These are phyloP conservation scores for Drosophila ustulata DNA, from an alignment of 2,888 invertebrate genomes.

Conservation along the genomic window DNA sequence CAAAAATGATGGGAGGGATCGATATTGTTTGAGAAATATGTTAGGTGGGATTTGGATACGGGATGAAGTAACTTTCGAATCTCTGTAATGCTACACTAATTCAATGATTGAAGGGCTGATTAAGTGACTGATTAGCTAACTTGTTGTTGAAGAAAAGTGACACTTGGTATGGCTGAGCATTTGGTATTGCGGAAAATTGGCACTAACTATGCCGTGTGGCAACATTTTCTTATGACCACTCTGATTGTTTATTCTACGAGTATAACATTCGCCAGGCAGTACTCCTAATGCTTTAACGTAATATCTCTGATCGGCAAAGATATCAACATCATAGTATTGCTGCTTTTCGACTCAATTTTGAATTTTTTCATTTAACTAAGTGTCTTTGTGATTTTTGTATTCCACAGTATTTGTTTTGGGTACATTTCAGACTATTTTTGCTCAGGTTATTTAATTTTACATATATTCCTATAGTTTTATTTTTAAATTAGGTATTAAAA, in stretches of 20 bases:
- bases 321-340: conserved; percentile 3
- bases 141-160: conserved; percentile 8
- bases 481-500: conserved; percentile 35
- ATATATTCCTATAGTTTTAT: conserved; percentile 60
- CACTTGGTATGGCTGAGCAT: conserved; percentile 43
- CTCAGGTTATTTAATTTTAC: conserved; percentile 71
- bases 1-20: conserved; percentile 40
- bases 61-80: conserved; percentile 16
- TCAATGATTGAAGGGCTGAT: conserved; percentile 40
- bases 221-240: conserved; percentile 27
- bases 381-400: conserved; percentile 55
- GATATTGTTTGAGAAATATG: conserved; percentile 23
- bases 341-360: conserved; percentile 26
- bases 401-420: conserved; percentile 53
- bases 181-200: conserved; percentile 38
- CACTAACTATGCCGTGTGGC: conserved; percentile 25
- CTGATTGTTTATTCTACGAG: conserved; percentile 27
- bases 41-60: conserved; percentile 15
- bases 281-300: background rate
- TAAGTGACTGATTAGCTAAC: conserved; percentile 39
- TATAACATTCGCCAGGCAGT: conserved; percentile 19
- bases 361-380: conserved; percentile 37
- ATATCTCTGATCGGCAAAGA: background rate
- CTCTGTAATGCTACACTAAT: conserved; percentile 26
- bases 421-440: conserved; percentile 46